Percentiles rank a stretch among this genome's conserved stretches.
These are phyloP conservation scores for Diploscapter pachys DNA, from an alignment of 1,140 invertebrate species.

Conservation along the genomic window DNA sequence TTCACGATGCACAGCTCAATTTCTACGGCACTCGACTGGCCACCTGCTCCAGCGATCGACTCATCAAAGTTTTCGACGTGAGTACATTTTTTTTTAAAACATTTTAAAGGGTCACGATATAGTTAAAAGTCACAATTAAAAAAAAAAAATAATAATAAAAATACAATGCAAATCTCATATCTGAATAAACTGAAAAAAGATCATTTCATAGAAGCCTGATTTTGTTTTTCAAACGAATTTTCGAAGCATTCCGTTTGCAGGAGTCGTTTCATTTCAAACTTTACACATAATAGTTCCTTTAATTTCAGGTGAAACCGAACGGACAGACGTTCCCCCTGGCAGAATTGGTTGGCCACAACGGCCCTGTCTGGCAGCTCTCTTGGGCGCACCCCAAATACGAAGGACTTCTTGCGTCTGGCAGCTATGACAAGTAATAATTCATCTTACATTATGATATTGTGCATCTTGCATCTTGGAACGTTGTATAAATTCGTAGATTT, in stretches of 20 bases:
- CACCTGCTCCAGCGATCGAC: conserved; percentile 95
- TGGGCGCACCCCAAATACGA: conserved; percentile 85
- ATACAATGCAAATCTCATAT: background rate
- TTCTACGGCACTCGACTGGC: conserved; percentile 92
- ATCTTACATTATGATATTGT: background rate
- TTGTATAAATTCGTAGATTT: background rate
- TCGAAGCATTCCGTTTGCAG: background rate
- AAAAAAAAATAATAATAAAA: background rate
- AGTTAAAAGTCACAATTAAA: background rate
- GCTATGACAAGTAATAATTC: conserved; percentile 50
- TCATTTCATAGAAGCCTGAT: background rate
- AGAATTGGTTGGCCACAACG: conserved; percentile 89
- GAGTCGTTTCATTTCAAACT: background rate
- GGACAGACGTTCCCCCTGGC: conserved; percentile 77
- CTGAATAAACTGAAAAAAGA: background rate
- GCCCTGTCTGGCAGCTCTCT: conserved; percentile 94
- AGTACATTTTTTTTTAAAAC: background rate
- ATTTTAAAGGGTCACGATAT: background rate
- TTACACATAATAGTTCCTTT: background rate
- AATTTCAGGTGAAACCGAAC: conserved; percentile 66
- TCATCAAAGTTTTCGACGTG: conserved; percentile 87
- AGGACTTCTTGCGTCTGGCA: conserved; percentile 51
- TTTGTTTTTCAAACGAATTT: conserved; percentile 4
- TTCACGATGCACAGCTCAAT: conserved; percentile 97
- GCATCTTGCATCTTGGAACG: background rate